Evolutionary conservation across 2,113 vertebrate species (phyloP).

Genomic region (Spilogale gracilis): DNA sequence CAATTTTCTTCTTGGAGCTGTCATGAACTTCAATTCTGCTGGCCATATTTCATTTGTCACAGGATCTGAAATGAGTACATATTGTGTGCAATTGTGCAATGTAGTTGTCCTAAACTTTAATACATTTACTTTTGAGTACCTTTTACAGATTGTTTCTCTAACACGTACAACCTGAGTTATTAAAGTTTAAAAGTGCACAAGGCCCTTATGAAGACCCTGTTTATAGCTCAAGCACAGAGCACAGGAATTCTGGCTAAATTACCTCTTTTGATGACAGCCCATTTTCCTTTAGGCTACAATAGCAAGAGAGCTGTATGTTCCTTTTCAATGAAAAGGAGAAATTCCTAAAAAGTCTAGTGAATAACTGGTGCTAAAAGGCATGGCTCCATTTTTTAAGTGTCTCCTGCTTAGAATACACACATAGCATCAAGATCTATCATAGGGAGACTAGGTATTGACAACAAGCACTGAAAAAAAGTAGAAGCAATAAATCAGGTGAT

Average conservation of each 20-base stretch:
- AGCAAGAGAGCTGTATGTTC: slow-evolving; percentile 57
- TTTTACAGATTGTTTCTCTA: slow-evolving; percentile 81
- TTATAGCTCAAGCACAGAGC: slow-evolving; percentile 79
- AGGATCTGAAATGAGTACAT: slow-evolving; percentile 82
- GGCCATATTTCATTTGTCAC: slow-evolving; percentile 79
- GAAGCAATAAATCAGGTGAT: not conserved
- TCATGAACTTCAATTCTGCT: slow-evolving; percentile 79
- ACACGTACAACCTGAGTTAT: slow-evolving; percentile 75
- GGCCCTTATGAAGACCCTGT: slow-evolving; percentile 70
- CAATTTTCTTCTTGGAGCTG: slow-evolving; percentile 78
- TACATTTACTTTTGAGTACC: slow-evolving; percentile 83
- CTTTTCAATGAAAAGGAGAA: slow-evolving; percentile 55
- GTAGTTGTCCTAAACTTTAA: slow-evolving; percentile 82
- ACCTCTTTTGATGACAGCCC: slow-evolving; percentile 67
- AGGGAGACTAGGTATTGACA: not conserved
- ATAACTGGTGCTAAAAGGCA: not conserved
- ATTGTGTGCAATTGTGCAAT: slow-evolving; percentile 78
- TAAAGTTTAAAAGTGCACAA: slow-evolving; percentile 81
- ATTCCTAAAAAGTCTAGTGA: slow-evolving; percentile 66
- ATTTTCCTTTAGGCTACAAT: slow-evolving; percentile 44
- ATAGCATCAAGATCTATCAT: slow-evolving; percentile 33
- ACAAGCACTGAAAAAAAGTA: not conserved
- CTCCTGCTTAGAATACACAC: slow-evolving; percentile 23
- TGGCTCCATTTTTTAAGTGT: slow-evolving; percentile 43
- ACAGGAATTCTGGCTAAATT: slow-evolving; percentile 82